Conservation (phyloP, 2,888 invertebrate species). For the Nymphalis polychloros region DNA sequence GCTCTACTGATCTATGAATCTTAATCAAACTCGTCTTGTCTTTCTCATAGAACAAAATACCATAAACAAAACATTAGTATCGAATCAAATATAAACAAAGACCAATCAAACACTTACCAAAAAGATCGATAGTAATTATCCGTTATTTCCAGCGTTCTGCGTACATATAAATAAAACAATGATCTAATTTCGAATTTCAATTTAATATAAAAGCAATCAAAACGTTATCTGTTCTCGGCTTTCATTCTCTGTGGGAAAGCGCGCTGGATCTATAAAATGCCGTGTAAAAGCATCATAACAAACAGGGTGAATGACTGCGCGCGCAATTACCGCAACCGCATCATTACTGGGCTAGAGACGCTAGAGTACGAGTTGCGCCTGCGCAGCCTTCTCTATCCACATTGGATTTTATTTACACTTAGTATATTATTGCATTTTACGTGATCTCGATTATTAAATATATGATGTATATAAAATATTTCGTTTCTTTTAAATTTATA, state of each 20-base stretch:
- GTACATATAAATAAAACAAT: neutral
- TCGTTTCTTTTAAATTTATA: too few relatives aligned
- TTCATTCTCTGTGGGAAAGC: slow-evolving; percentile 22
- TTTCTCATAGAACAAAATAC: too few relatives aligned
- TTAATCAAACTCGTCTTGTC: too few relatives aligned
- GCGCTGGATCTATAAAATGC: slow-evolving; percentile 16
- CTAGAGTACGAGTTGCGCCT: slow-evolving; percentile 33
- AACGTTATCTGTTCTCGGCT: slow-evolving; percentile 2
- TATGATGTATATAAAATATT: too few relatives aligned
- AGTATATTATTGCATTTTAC: neutral
- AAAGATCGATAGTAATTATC: too few relatives aligned
- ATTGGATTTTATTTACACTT: slow-evolving; percentile 9
- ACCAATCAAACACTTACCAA: too few relatives aligned
- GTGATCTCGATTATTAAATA: too few relatives aligned
- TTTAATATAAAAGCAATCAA: neutral
- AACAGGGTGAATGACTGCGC: slow-evolving; percentile 67
- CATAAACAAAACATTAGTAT: too few relatives aligned
- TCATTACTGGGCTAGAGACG: slow-evolving; percentile 55
- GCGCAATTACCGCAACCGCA: slow-evolving; percentile 66
- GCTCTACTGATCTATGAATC: too few relatives aligned
- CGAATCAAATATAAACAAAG: too few relatives aligned
- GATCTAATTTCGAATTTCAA: neutral
- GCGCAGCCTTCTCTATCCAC: slow-evolving; percentile 45
- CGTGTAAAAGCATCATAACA: slow-evolving; percentile 37
- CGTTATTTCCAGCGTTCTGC: too few relatives aligned